phyloP scores from a whole-genome alignment of 2,797 vertebrate species.

The Ctenopoma multispine region DNA sequence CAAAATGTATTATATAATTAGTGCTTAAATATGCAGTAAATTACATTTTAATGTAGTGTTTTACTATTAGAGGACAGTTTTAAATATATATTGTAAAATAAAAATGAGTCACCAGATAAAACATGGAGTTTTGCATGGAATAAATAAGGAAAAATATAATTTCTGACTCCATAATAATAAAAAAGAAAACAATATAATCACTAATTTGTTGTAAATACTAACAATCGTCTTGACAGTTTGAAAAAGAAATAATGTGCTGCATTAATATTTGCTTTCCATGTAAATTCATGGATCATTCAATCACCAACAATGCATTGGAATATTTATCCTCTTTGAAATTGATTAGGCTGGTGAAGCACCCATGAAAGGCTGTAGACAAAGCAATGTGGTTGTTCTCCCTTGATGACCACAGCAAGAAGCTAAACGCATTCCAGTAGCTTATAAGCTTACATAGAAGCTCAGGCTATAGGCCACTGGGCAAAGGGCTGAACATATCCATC shows the following conservation, averaged over 20 bases:
- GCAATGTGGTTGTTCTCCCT: conserved; percentile 52
- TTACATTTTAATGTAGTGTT: background rate
- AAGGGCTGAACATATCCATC: conserved; percentile 78
- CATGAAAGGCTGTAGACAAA: conserved; percentile 77
- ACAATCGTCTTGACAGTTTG: background rate
- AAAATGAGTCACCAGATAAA: background rate
- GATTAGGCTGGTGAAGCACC: conserved; percentile 72
- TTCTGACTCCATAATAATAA: background rate
- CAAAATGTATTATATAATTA: background rate
- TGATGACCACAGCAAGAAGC: conserved; percentile 73
- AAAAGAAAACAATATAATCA: background rate
- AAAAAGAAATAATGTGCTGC: background rate
- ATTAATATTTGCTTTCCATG: conserved; percentile 28
- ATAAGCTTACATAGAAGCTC: conserved; percentile 76
- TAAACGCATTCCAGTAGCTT: conserved; percentile 79
- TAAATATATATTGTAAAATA: background rate
- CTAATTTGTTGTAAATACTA: background rate
- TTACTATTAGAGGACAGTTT: background rate
- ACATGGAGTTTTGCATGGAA: background rate
- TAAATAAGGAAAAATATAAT: background rate
- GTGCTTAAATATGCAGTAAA: background rate
- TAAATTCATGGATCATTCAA: conserved; percentile 46
- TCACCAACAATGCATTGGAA: conserved; percentile 49
- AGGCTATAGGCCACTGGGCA: conserved; percentile 74
- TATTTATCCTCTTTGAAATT: conserved; percentile 62